Base-by-base conservation (phyloP, 2,113 vertebrate genomes). In the Thinocorus orbignyianus region DNA sequence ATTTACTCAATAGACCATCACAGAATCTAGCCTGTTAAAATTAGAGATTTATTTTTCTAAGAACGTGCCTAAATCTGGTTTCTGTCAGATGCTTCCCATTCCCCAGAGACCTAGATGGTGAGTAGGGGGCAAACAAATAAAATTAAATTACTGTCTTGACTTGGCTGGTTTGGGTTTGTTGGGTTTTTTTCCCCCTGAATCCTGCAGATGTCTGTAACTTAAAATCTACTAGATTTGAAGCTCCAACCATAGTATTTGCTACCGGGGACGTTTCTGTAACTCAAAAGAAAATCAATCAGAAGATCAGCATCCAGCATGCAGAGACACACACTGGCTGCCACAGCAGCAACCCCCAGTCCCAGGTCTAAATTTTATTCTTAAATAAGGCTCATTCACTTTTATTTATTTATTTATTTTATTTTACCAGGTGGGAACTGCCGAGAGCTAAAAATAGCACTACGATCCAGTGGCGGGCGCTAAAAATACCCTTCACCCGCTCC, bases 401-500 rank as follows among this genome's bases (percentile, higher is more conserved):
- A 25, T 49, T 25, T 9, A 44, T 44, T 16, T 44, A 44, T 44
- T 16, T 44, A 44, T 24, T 52, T 54, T 54, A 30, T 54, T 51
- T 31, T 17, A 9, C 79, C n/a, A 64, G 87, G 83, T 84, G 87
- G 42, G 68, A 74, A 86, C 48, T 3, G 68, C 15, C 86, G 31
- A 61, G 49, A 48, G 82, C 85, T 96, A 94, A 86, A 93, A 93
- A 96, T 77, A 97, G 83, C 92, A 60, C 33, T 52, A 16, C 66
- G 65, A 52, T 26, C 86, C 26, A 33, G 84, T 24, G 76, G 70
- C 41, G 11, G 60, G 48, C 13, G 58, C 96, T 97, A 97, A 97
- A 97, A 96, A 97, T 94, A 95, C 44, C n/a, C 69, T 87, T 51
- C 70, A 69, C 86, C 33, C 66, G 48, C 81, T 95, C 37, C n/a